Conservation (phyloP, 2,888 invertebrate species). For the Hypselothyrea guttata region DNA sequence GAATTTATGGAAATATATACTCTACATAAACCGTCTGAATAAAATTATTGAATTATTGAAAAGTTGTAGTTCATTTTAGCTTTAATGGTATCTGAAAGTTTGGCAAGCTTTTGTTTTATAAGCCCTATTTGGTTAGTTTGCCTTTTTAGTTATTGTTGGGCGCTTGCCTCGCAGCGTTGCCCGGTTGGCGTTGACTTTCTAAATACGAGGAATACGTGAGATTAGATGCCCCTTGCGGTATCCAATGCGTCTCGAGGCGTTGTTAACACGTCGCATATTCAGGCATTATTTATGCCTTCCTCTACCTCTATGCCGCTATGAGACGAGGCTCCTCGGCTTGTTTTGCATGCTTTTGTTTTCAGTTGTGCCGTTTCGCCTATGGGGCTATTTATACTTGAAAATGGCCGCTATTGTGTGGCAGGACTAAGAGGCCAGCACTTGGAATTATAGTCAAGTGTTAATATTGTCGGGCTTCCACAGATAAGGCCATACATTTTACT, state of each 20-base stretch:
- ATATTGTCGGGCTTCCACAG: constrained; percentile 50
- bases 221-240: constrained; percentile 21
- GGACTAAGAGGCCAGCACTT: constrained; percentile 14
- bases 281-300: constrained; percentile 56
- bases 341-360: constrained; percentile 52
- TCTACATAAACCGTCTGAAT: background rate
- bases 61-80: no score
- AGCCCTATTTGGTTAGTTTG: constrained; percentile 21
- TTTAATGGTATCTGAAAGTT: background rate
- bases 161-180: constrained; percentile 12
- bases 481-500: constrained; percentile 54
- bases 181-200: constrained; percentile 41
- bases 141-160: constrained; percentile 34
- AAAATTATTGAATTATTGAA: background rate
- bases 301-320: background rate
- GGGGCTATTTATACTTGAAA: constrained; percentile 61
- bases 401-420: constrained; percentile 32
- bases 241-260: constrained; percentile 41
- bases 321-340: no score
- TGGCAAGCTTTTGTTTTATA: background rate
- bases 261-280: constrained; percentile 72
- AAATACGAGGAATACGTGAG: constrained; percentile 34
- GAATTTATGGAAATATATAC: no score
- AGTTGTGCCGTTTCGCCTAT: constrained; percentile 27
- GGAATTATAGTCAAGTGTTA: constrained; percentile 55